Conservation (phyloP, 1,140 invertebrate species). For the Sitobion miscanthi region DNA sequence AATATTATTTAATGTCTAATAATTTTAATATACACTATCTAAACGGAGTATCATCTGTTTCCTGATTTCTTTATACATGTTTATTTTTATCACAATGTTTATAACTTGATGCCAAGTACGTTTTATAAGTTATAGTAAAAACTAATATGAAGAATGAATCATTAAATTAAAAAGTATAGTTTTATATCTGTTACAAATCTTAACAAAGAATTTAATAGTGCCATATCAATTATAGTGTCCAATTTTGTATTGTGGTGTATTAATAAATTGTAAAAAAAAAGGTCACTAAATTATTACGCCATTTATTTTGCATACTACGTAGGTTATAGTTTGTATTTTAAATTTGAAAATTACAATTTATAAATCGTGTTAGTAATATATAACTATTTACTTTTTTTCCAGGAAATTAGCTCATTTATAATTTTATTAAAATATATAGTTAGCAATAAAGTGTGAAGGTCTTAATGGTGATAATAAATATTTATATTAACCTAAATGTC, state of each 20-base stretch:
- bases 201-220: too few species aligned
- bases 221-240: too few species aligned
- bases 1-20: too few species aligned
- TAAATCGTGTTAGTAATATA: background rate
- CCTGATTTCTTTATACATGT: too few species aligned
- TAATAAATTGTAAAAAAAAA: background rate
- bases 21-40: too few species aligned
- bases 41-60: too few species aligned
- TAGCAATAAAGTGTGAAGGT: background rate
- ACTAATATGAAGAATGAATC: too few species aligned
- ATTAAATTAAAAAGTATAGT: too few species aligned
- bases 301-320: background rate
- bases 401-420: background rate
- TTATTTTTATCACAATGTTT: too few species aligned
- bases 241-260: background rate
- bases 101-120: too few species aligned
- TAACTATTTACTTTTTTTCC: background rate
- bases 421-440: slow-evolving; percentile 2
- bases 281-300: background rate
- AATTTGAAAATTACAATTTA: background rate
- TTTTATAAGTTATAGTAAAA: too few species aligned
- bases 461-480: background rate
- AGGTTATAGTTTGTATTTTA: background rate
- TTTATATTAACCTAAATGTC: background rate
- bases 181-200: too few species aligned